Base-by-base conservation (phyloP, 2,888 invertebrate genomes). In the Sinelater perroti region DNA sequence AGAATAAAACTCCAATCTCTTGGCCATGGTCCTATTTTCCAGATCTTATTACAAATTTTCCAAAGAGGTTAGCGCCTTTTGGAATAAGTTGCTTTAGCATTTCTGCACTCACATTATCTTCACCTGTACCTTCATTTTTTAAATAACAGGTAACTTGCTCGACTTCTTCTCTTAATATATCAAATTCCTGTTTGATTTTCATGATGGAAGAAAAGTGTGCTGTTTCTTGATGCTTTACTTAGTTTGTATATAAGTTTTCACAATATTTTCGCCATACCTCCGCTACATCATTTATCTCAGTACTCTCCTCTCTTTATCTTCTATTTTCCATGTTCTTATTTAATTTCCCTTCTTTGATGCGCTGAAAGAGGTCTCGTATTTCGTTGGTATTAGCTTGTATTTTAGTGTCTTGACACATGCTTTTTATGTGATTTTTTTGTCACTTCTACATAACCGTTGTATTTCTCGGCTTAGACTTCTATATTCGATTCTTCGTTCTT, bases 11-110 rank as follows among this genome's bases (percentile, higher is more conserved):
- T n/a, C n/a, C n/a, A n/a, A n/a, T 30, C 30, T 4, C 30, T 30
- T n/a, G n/a, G 30, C 30, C 30, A 30, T 11, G 8, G 30, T 30
- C n/a, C 30, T 30, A n/a, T 30, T 30, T 30, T 8, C 30, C n/a
- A n/a, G n/a, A n/a, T n/a, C n/a, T n/a, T n/a, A n/a, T n/a, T n/a
- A n/a, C n/a, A n/a, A n/a, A n/a, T n/a, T n/a, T 30, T n/a, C 10
- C 8, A 10, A 30, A 30, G 10, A 30, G 11, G n/a, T n/a, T n/a
- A n/a, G n/a, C n/a, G n/a, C n/a, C n/a, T n/a, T n/a, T n/a, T n/a
- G n/a, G n/a, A n/a, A n/a, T n/a, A n/a, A n/a, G n/a, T n/a, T n/a
- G n/a, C n/a, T n/a, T n/a, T n/a, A n/a, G n/a, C n/a, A n/a, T n/a
- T n/a, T n/a, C n/a, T n/a, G n/a, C n/a, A n/a, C n/a, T n/a, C n/a